These are phyloP conservation scores for Gnathonemus longibarbis DNA, from an alignment of 2,113 vertebrate genomes.

Conservation along the genomic window DNA sequence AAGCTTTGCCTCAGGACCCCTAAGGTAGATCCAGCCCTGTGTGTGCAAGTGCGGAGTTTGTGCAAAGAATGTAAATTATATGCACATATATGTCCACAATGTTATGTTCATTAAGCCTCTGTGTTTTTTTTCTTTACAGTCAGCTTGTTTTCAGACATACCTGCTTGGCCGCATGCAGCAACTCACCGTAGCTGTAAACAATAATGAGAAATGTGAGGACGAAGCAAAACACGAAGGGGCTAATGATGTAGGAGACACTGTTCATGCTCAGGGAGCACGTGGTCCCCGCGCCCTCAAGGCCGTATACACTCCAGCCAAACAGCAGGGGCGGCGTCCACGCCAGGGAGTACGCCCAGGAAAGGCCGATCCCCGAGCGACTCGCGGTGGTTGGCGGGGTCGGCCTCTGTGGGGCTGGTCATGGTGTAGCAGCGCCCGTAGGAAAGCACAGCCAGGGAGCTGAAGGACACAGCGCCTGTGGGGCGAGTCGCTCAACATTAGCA, in stretches of 20 bases:
- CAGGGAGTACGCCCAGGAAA: slow-evolving; percentile 70
- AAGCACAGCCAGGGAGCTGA: slow-evolving; percentile 70
- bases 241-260: slow-evolving; percentile 66
- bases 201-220: slow-evolving; percentile 65
- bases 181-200: slow-evolving; percentile 65
- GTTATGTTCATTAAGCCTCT: neutral
- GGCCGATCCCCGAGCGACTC: slow-evolving; percentile 57
- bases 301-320: slow-evolving; percentile 71
- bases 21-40: neutral
- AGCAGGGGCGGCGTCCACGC: slow-evolving; percentile 66
- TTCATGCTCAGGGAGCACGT: slow-evolving; percentile 68
- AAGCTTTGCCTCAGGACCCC: neutral
- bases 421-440: slow-evolving; percentile 71
- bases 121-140: neutral
- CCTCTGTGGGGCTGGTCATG: slow-evolving; percentile 60
- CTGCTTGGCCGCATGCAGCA: slow-evolving; percentile 65
- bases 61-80: too few relatives aligned
- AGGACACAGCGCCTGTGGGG: slow-evolving; percentile 62
- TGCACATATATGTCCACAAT: neutral
- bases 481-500: neutral
- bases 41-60: neutral
- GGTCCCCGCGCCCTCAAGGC: slow-evolving; percentile 68
- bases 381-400: slow-evolving; percentile 64
- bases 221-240: slow-evolving; percentile 72
- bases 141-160: slow-evolving; percentile 42